phyloP scores from a whole-genome alignment of 1,140 invertebrate genomes.

The Latrodectus geometricus region DNA sequence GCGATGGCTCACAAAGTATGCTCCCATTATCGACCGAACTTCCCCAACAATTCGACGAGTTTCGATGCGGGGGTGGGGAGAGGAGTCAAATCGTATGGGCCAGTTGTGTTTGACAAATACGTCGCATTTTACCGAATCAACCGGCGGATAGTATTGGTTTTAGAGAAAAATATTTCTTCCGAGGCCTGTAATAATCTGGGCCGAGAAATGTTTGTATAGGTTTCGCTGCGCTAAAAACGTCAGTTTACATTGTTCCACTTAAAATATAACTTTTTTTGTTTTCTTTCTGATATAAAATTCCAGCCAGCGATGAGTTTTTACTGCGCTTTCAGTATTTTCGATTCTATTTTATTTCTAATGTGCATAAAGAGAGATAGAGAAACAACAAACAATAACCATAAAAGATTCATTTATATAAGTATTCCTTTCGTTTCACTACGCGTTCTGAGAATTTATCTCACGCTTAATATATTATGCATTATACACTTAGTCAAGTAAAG shows the following conservation, averaged over 20 bases:
- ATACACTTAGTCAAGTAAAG: no score
- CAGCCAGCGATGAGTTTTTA: background rate
- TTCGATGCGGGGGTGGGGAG: background rate
- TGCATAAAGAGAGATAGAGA: no score
- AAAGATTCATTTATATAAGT: no score
- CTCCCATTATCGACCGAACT: conserved; percentile 26
- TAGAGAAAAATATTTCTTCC: conserved; percentile 35
- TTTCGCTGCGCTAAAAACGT: background rate
- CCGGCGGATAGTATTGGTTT: conserved; percentile 31
- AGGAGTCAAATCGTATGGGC: background rate
- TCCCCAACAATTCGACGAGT: conserved; percentile 9
- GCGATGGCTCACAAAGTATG: conserved; percentile 13
- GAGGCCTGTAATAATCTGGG: conserved; percentile 3
- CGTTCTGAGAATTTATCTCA: no score
- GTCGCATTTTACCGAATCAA: conserved; percentile 34
- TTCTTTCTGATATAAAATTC: background rate
- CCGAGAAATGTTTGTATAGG: background rate
- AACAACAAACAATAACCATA: no score
- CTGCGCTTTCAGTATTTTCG: no score
- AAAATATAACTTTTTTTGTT: background rate
- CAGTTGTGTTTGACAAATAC: conserved; percentile 23
- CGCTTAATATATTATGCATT: no score
- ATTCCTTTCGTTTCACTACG: no score
- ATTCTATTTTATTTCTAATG: no score
- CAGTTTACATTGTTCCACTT: background rate